Base-by-base conservation (phyloP, 2,113 vertebrate species). In the Dicentrarchus labrax region DNA sequence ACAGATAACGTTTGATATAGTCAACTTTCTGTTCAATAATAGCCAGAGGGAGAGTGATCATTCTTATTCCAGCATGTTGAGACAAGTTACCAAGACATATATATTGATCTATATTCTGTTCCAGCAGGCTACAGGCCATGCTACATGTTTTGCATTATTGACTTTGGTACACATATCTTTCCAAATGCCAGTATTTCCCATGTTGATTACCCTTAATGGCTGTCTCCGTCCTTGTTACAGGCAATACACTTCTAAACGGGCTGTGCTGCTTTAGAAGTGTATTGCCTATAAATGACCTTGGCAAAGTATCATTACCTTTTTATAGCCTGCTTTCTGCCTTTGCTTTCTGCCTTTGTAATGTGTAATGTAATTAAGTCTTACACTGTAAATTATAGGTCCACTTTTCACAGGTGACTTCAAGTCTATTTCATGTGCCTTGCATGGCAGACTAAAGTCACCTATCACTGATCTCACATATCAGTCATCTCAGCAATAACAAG, bases 241-340 rank as follows among this genome's bases (percentile, higher is more conserved):
- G 72, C 53, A 64, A 39, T 72, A 71, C 67, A 72, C n/a, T n/a
- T n/a, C n/a, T n/a, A n/a, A n/a, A n/a, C n/a, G n/a, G n/a, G n/a
- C n/a, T n/a, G n/a, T n/a, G n/a, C n/a, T n/a, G n/a, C n/a, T 91
- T 92, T 82, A 65, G 88, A 86, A 75, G 53, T 73, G 43, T 12
- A 78, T 67, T 75, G 73, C 72, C 86, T 83, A 72, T 86, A 89
- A 90, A 94, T 91, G 85, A 80, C 89, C 86, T 88, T 89, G 86
- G 80, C 54, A 77, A 43, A 53, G 69, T 60, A 77, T 88, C 78
- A 78, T 87, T 88, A 77, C 62, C 64, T 59, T 82, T 92, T 84
- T 88, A 89, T 86, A 68, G 85, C 57, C 30, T 13, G 13, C 65
- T 76, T 90, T 88, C 78, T 82, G 72, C 56, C 70, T 86, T 78